Evolutionary conservation across 2,113 vertebrate species (phyloP).

Genomic region (Aspidoscelis tigris): DNA sequence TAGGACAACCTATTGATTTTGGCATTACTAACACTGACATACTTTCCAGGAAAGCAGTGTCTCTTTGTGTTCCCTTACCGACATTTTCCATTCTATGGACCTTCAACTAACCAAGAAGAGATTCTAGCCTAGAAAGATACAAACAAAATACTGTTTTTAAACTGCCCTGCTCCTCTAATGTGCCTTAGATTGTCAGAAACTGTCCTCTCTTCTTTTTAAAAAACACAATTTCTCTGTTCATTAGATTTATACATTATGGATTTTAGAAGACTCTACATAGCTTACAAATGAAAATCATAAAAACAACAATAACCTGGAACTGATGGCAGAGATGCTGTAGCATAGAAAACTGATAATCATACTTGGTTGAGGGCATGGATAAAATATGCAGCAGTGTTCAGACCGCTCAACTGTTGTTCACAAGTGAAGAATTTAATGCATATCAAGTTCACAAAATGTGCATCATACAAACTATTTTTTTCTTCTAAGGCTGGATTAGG

Average conservation of each 20-base stretch:
- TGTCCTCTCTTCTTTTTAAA: background rate
- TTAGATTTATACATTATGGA: no score
- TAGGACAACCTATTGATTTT: slow-evolving; percentile 48
- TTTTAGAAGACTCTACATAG: no score
- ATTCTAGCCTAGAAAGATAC: background rate
- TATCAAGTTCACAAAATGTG: no score
- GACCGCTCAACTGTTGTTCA: no score
- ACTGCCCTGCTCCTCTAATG: background rate
- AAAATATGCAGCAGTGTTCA: no score
- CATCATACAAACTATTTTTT: no score
- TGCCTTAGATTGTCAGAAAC: background rate
- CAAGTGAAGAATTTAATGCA: no score
- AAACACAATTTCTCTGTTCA: background rate
- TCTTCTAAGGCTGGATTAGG: no score
- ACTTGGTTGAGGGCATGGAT: no score
- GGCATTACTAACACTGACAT: slow-evolving; percentile 54
- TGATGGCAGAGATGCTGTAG: background rate
- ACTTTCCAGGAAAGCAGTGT: slow-evolving; percentile 47
- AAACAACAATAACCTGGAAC: no score
- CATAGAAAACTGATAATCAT: background rate
- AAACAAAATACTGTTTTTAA: background rate
- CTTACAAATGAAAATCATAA: no score
- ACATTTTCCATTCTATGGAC: slow-evolving; percentile 8
- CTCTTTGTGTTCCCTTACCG: slow-evolving; percentile 33
- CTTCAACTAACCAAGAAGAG: slow-evolving; percentile 16